These are phyloP conservation scores for Mamestra brassicae DNA, from an alignment of 2,888 invertebrate species.

Conservation along the genomic window DNA sequence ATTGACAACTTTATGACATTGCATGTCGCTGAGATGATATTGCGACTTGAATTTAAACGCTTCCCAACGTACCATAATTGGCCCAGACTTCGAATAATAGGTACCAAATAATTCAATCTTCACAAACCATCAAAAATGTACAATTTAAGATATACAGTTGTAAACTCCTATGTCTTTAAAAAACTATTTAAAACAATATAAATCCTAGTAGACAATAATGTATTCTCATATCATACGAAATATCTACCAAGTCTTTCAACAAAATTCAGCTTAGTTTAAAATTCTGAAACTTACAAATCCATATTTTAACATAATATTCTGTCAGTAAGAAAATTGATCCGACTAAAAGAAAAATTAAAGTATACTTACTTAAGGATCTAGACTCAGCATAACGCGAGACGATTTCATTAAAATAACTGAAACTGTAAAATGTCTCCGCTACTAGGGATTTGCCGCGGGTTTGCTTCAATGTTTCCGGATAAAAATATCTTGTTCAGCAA, in stretches of 20 bases:
- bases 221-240: not conserved
- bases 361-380: not conserved
- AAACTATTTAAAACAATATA: not conserved
- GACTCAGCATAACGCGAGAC: constrained; percentile 8
- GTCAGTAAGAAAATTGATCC: constrained; percentile 10
- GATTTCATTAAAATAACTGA: constrained; percentile 38
- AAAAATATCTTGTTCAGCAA: constrained; percentile 19
- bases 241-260: not conserved
- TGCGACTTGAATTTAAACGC: too few relatives aligned
- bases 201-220: not conserved
- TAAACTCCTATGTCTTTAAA: too few relatives aligned
- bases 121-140: too few relatives aligned
- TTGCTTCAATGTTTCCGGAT: constrained; percentile 2
- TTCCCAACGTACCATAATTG: too few relatives aligned
- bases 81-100: too few relatives aligned
- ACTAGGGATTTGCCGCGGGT: not conserved
- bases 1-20: too few relatives aligned
- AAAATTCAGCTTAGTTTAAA: constrained; percentile 21
- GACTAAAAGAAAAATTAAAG: constrained; percentile 17
- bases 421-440: constrained; percentile 18
- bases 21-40: too few relatives aligned
- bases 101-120: too few relatives aligned
- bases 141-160: too few relatives aligned
- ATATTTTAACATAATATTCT: constrained; percentile 19
- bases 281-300: not conserved